These are phyloP conservation scores for Stenoptilia bipunctidactyla DNA, from an alignment of 2,888 invertebrate species.

Conservation along the genomic window DNA sequence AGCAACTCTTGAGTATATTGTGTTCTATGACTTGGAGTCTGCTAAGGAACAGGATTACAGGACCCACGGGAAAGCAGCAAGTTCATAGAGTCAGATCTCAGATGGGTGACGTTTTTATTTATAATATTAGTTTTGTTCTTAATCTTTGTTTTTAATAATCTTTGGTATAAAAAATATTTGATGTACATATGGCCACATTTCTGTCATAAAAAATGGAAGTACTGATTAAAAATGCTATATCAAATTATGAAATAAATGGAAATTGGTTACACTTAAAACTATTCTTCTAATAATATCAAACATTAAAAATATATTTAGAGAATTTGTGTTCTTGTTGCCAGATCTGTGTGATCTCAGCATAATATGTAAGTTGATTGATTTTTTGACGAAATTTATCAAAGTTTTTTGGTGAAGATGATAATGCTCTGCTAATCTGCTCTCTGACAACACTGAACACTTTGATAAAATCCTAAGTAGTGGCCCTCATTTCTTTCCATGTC, in stretches of 20 bases:
- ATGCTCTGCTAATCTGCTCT: slow-evolving; percentile 92
- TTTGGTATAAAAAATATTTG: slow-evolving; percentile 1
- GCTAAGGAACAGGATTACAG: slow-evolving; percentile 59
- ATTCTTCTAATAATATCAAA: background rate
- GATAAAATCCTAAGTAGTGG: slow-evolving; percentile 94
- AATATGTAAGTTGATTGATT: slow-evolving; percentile 89
- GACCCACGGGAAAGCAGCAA: slow-evolving; percentile 25
- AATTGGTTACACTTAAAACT: too few relatives aligned
- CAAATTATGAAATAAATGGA: too few relatives aligned
- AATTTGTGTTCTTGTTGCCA: slow-evolving; percentile 92
- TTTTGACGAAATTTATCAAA: slow-evolving; percentile 83
- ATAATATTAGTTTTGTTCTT: background rate
- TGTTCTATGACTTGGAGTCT: too few relatives aligned
- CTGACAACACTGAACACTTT: slow-evolving; percentile 95
- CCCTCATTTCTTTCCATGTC: slow-evolving; percentile 99
- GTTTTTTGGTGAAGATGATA: slow-evolving; percentile 79
- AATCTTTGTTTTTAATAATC: too few relatives aligned
- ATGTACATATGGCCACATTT: background rate
- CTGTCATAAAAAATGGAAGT: too few relatives aligned
- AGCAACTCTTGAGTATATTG: too few relatives aligned
- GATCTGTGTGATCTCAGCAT: slow-evolving; percentile 91
- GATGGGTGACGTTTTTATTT: slow-evolving; percentile 76
- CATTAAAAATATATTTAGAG: background rate
- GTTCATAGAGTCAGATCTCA: slow-evolving; percentile 56
- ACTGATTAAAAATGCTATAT: too few relatives aligned